Evolutionary conservation across 2,888 invertebrate genomes (phyloP).

Genomic region (Phragmatobia fuliginosa): DNA sequence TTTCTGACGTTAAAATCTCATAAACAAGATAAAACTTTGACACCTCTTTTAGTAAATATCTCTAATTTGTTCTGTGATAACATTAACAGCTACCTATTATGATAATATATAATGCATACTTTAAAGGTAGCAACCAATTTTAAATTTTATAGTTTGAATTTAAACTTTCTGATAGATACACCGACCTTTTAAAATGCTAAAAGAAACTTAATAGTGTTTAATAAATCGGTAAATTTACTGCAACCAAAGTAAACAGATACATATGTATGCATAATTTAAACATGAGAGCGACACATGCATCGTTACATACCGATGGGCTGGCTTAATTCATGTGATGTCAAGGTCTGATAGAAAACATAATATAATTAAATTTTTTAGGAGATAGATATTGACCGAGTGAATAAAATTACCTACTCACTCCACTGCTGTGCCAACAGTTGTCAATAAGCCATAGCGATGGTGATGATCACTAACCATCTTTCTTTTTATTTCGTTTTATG

Average conservation of each 20-base stretch:
- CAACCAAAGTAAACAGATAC: neutral
- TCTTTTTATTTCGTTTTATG: too few relatives aligned
- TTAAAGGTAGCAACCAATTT: conserved; percentile 13
- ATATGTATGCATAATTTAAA: conserved; percentile 1
- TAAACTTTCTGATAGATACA: neutral
- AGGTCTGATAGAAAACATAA: neutral
- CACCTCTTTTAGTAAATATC: conserved; percentile 15
- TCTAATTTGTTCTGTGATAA: conserved; percentile 15
- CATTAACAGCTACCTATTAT: conserved; percentile 11
- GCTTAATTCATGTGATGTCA: neutral
- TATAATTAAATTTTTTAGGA: too few relatives aligned
- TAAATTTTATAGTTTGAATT: conserved; percentile 7
- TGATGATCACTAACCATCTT: too few relatives aligned
- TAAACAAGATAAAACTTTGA: conserved; percentile 28
- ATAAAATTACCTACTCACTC: too few relatives aligned
- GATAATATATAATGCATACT: conserved; percentile 11
- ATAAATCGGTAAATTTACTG: neutral
- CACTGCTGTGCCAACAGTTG: too few relatives aligned
- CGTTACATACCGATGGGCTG: neutral
- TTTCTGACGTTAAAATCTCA: conserved; percentile 6
- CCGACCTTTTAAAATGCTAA: neutral
- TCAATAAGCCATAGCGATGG: too few relatives aligned
- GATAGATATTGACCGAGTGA: neutral
- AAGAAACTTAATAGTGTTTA: neutral
- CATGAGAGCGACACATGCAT: neutral